Conservation (phyloP, 2,888 invertebrate genomes). For the Schizaphis graminum region DNA sequence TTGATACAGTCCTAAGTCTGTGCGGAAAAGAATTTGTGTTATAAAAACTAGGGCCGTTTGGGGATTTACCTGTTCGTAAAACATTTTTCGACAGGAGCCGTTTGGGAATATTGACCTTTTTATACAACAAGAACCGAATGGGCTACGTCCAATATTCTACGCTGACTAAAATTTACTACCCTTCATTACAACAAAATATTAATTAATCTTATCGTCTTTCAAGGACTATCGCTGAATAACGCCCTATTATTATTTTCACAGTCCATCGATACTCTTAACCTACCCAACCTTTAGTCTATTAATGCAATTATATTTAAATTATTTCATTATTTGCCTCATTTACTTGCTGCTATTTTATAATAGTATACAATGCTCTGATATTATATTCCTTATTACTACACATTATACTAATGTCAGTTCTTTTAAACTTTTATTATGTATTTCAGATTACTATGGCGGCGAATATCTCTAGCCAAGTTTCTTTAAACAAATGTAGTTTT, state of each 20-base stretch:
- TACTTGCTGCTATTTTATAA: neutral
- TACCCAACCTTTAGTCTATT: conserved; percentile 26
- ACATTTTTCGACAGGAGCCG: too few species aligned
- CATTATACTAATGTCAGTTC: neutral
- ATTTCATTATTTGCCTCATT: neutral
- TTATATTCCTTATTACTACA: neutral
- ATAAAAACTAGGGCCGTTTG: too few species aligned
- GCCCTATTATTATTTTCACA: neutral
- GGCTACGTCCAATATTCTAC: too few species aligned
- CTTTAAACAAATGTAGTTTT: neutral
- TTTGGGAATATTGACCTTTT: too few species aligned
- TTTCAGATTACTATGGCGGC: neutral
- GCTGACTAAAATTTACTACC: neutral
- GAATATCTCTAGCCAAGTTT: neutral
- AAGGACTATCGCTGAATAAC: neutral
- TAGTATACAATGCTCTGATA: neutral
- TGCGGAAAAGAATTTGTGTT: too few species aligned
- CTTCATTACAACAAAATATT: neutral
- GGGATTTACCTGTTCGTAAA: too few species aligned
- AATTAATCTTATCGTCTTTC: conserved; percentile 41
- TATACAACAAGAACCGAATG: too few species aligned
- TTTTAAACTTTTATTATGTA: neutral
- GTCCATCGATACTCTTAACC: conserved; percentile 28
- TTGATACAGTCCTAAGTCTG: too few species aligned
- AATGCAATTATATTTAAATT: neutral